Evolutionary conservation across 2,888 invertebrate genomes (phyloP), one percentile per base, ranked within the genome.

Genomic region (Rutpela maculata): DNA sequence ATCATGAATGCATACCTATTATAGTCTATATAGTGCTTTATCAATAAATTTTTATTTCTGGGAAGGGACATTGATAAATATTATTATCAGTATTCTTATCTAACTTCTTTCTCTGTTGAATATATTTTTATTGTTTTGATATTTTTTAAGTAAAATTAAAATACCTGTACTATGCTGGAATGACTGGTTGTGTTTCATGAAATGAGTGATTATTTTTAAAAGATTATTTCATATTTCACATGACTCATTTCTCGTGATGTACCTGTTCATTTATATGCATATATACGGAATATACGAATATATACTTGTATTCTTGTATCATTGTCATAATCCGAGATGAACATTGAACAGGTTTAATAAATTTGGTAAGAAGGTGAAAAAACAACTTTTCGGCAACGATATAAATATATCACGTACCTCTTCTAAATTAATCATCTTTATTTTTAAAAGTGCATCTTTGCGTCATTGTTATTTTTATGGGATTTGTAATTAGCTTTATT

Each of bases 181-280:
- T n/a, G 50, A n/a, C 50, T n/a, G 50, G 50, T 50, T 50, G 22
- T 18, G 60, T 18, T n/a, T 19, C 12, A 19, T 22, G 19, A 43
- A 19, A n/a, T 60, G 12, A 19, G 60, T 60, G 56, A 59, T 69
- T 60, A 70, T 60, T 35, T 70, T 60, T 35, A 19, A 70, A 60
- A 11, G 19, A 70, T 70, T 70, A 70, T 62, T 70, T 70, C 70
- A 70, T 70, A 70, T 38, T 70, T 60, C 70, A 43, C 26, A 43
- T 70, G 70, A 70, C 15, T 70, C 70, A 70, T 1, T 60, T n/a
- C 56, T 60, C 15, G 11, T n/a, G 12, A 57, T 68, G n/a, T n/a
- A 26, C 1, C 10, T 7, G 57, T 65, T 31, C 57, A 67, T 70
- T 76, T 76, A 43, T 55, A 65, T 38, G 11, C n/a, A 38, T 26